Base-by-base conservation (phyloP, 2,888 invertebrate genomes). In the Bellardia pandia region DNA sequence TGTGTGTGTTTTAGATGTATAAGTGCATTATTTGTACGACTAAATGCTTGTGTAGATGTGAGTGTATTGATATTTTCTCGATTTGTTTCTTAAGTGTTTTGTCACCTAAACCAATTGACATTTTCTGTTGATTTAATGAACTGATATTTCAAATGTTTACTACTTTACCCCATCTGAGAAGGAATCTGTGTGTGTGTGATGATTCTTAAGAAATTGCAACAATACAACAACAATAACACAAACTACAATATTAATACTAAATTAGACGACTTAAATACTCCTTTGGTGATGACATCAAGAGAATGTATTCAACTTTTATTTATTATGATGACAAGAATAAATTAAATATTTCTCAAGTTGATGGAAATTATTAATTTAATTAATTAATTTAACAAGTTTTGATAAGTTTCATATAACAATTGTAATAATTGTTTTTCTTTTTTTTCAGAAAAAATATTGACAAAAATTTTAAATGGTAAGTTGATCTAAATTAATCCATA, bases 71-170 rank as follows among this genome's bases (percentile, higher is more conserved):
- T 66, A 77, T 77, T 64, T 71, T 71, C 68, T 69, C 69, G 33
- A 72, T 71, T 72, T 45, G 33, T 78, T 85, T 79, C 84, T 87
- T 87, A 85, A 87, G 87, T 85, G 85, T 85, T 85, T 87, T 87
- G 87, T 75, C 87, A 87, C 87, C 82, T 87, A 78, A 82, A 78
- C 78, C 85, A 85, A 85, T 87, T 85, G 87, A 87, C 81, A 87
- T 82, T 82, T 87, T 85, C 75, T 82, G 82, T 87, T 85, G 87
- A 85, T 85, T 85, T 85, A 87, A 85, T 85, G 82, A 87, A 87
- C 85, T 85, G 78, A 78, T 82, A 87, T 85, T 78, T 82, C 85
- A 87, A 82, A 81, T 87, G 85, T 81, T 78, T 81, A 69, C 53
- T 6, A 56, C 53, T 23, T 33, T 53, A 16, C 48, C 68, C 68